Base-by-base conservation (phyloP, 2,797 vertebrate species). In the Rhinoraja longicauda region DNA sequence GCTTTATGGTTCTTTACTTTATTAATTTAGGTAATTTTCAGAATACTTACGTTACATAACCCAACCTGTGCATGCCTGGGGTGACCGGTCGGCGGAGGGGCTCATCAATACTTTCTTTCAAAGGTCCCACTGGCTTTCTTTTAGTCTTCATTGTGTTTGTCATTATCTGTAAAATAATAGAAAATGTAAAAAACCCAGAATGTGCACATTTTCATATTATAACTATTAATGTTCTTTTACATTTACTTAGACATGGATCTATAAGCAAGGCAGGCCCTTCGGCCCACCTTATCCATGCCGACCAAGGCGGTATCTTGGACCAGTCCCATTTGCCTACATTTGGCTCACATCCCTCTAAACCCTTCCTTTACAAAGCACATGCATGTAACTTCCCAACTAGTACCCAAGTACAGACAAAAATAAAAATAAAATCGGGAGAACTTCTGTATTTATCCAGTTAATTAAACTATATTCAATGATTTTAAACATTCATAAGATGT, bases 1-100 rank as follows among this genome's bases (percentile, higher is more conserved):
- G 45, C 45, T 5, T 53, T 53, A 53, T 53, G 45, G 53, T 13
- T 29, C 57, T 29, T 62, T 7, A 13, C 39, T 45, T 81, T 81
- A 36, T 13, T 24, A 70, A 36, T 36, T 88, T 67, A 5, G 19
- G n/a, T 91, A 8, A 0, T 91, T 24, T 45, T 53, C 90, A 45
- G 67, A 45, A 10, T 57, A 92, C 96, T 96, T 96, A 97, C 96
- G 36, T 94, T 93, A 94, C 93, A 93, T 90, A 93, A 0, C 93
- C 79, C 36, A 95, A 95, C 93, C 97, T 96, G 94, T 97, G 97
- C 93, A 96, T 97, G 45, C 97, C 94, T 0, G 98, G 98, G 0
- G 98, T 99, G 94, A 98, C 97, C 0, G 98, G 98, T 86, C 98
- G 96, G 93, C 97, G 96, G 21, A 99, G 96, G 26, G 98, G 98